Conservation (phyloP, 37 sponge, comb jelly and placozoan species). For the Petrosia ficiformis region DNA sequence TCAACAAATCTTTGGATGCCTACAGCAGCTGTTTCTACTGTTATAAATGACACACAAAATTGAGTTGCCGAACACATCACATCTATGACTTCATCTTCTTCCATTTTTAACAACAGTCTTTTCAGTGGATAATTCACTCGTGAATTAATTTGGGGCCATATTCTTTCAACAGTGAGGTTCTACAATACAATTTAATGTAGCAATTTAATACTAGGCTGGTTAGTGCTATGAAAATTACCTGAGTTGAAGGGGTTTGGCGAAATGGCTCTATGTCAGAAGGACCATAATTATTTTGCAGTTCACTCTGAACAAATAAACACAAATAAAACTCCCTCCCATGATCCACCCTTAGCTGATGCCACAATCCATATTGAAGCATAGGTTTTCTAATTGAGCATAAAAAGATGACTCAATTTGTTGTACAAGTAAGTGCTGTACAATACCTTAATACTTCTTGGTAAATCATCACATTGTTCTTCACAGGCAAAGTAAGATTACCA, state of each 20-base stretch:
- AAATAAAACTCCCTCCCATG: constrained; percentile 33
- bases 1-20: background rate
- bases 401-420: background rate
- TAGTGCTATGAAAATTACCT: constrained; percentile 1
- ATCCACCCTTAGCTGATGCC: constrained; percentile 51
- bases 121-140: constrained; percentile 4
- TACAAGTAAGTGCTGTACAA: background rate
- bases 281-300: background rate
- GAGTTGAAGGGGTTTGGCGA: constrained; percentile 20
- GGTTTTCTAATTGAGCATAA: background rate
- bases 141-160: background rate
- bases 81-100: constrained; percentile 1
- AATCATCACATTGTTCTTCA: constrained; percentile 42
- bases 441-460: constrained; percentile 13
- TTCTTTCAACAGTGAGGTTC: constrained; percentile 3
- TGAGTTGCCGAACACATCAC: background rate
- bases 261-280: background rate
- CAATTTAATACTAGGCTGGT: background rate
- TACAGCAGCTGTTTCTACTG: background rate
- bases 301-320: constrained; percentile 3
- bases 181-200: background rate
- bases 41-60: background rate
- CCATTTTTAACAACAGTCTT: background rate
- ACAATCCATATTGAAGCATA: constrained; percentile 24
- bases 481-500: constrained; percentile 30